Percentiles rank a stretch among this genome's conserved stretches.
phyloP scores from a whole-genome alignment of 1,140 invertebrate genomes.

The Cylas formicarius region DNA sequence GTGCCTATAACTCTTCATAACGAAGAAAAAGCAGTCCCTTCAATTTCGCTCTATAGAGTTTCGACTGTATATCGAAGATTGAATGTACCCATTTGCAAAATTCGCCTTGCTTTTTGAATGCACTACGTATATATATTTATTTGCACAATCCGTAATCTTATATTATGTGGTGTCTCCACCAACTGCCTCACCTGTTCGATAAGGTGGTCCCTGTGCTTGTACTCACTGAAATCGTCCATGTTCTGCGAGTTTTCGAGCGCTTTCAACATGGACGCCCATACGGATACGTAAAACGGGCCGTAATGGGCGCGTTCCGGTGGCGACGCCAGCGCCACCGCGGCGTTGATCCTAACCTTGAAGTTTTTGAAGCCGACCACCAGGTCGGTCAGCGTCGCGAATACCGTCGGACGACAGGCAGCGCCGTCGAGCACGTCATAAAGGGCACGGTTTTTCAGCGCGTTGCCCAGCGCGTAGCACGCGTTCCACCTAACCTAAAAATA shows the following conservation, averaged over 20 bases:
- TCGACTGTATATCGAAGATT: background rate
- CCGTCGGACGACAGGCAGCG: conserved; percentile 29
- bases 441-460: conserved; percentile 59
- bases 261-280: conserved; percentile 63
- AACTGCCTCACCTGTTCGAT: conserved; percentile 51
- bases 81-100: background rate
- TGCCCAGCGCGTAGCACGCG: conserved; percentile 78
- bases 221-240: conserved; percentile 71
- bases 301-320: conserved; percentile 51
- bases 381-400: conserved; percentile 46
- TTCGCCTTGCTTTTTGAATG: conserved; percentile 1
- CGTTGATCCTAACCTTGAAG: conserved; percentile 69
- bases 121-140: background rate
- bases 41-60: no score
- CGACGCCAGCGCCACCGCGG: conserved; percentile 64
- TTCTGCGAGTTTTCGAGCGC: conserved; percentile 67
- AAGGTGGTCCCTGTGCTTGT: conserved; percentile 69
- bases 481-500: conserved; percentile 72
- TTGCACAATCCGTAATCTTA: no score
- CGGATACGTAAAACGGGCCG: conserved; percentile 49
- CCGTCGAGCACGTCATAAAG: conserved; percentile 42
- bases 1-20: no score
- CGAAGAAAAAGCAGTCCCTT: no score
- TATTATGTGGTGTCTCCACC: no score
- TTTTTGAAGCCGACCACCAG: conserved; percentile 50